A percentile compares a stretch with the other conserved stretches of the same genome.
These are phyloP conservation scores for Toxotes lorentzi DNA, from an alignment of 2,797 vertebrate genomes.

Conservation along the genomic window DNA sequence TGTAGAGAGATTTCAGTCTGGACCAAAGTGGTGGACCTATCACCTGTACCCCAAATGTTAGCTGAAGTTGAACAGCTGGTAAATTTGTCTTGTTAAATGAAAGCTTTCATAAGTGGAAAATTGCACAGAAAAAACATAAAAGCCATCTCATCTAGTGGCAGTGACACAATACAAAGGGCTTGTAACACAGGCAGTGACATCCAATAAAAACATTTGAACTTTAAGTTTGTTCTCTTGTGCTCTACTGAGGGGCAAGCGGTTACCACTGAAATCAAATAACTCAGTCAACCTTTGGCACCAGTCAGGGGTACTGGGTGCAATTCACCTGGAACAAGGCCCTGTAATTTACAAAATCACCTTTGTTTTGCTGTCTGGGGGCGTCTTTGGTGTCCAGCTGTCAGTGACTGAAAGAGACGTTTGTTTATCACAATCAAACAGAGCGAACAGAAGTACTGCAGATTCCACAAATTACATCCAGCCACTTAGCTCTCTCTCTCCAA, in stretches of 20 bases:
- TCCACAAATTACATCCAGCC: slow-evolving; percentile 68
- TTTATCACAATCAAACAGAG: slow-evolving; percentile 67
- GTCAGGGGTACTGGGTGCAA: slow-evolving; percentile 45
- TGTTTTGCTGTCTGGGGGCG: slow-evolving; percentile 67
- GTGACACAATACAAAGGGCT: slow-evolving; percentile 27
- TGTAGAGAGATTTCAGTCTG: not conserved
- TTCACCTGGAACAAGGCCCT: slow-evolving; percentile 54
- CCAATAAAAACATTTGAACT: slow-evolving; percentile 61
- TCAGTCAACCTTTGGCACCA: slow-evolving; percentile 64
- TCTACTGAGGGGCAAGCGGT: slow-evolving; percentile 29
- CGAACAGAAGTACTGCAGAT: slow-evolving; percentile 42
- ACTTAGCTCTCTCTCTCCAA: slow-evolving; percentile 30
- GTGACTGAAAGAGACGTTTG: slow-evolving; percentile 67
- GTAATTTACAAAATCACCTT: slow-evolving; percentile 77
- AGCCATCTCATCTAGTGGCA: slow-evolving; percentile 1
- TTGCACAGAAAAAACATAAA: slow-evolving; percentile 1
- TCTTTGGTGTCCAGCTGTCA: slow-evolving; percentile 69
- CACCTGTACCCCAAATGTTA: not conserved
- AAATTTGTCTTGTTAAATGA: not conserved
- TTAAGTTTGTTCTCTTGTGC: slow-evolving; percentile 39
- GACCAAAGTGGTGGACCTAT: not conserved
- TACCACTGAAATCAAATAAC: slow-evolving; percentile 64
- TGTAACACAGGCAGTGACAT: slow-evolving; percentile 30
- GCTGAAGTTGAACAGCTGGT: not conserved
- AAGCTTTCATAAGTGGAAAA: slow-evolving; percentile 9